Evolutionary conservation across 2,113 vertebrate species (phyloP), one percentile per base, ranked within the genome.

Genomic region (Theristicus caerulescens): DNA sequence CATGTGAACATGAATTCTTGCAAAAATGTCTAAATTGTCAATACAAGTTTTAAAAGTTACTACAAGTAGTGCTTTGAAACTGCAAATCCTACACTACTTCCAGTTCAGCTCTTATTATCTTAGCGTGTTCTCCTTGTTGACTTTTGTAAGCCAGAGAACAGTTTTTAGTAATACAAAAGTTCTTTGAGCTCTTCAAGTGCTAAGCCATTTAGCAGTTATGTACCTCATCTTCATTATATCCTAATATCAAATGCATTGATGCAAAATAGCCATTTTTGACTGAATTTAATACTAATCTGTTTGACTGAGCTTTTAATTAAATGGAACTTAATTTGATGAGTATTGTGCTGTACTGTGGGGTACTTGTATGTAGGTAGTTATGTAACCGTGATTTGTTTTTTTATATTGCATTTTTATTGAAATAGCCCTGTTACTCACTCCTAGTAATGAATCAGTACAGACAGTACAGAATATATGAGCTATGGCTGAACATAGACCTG

Each of bases 261-360:
- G 94, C 24, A 84, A 93, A 96, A 77, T 76, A 83, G 13, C 11
- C 38, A 52, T 82, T 88, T 97, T 88, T 83, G 19, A 70, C 59
- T 79, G 59, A 95, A 86, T 10, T 51, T 54, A 87, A 86, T 77
- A 64, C 67, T 49, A 13, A 78, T 74, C 25, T 70, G 21, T 94
- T 94, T 88, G 38, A 83, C 3, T 78, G 71, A 82, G 54, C 11
- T 90, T 94, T 95, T 84, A 94, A 90, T 94, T 90, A 93, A 93
- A 84, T 77, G 12, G 61, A 88, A 77, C 19, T 76, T 91, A 73
- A 71, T 89, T 67, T 85, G n/a, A 70, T 79, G 49, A 64, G 34
- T 70, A 64, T 71, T 81, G 32, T 77, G n/a, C 49, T 82, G 46
- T 78, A 70, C 58, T 82, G 42, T 90, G 69, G 49, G 55, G 20